Evolutionary conservation across 2,888 invertebrate species (phyloP), one percentile per base, ranked within the genome.

Genomic region (Brachypterus glaber): DNA sequence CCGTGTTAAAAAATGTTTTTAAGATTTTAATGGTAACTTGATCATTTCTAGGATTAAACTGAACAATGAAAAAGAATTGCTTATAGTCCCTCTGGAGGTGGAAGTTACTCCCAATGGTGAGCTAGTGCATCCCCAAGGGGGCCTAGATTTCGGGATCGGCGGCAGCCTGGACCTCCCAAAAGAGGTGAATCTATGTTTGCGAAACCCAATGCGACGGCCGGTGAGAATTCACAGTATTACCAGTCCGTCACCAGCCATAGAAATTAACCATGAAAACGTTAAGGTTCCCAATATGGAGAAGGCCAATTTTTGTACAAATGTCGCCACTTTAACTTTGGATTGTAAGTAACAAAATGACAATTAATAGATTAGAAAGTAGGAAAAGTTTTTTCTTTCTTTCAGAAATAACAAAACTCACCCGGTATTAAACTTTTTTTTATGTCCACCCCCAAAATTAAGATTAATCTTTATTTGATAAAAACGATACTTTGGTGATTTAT

Each of bases 41-140:
- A n/a, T n/a, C n/a, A n/a, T 41, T 55, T 59, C 21, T 49, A 76
- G 83, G 56, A 81, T 85, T 55, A 79, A 77, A 67, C 74, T 83
- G 44, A 80, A 78, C 57, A 72, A 72, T 53, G 76, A 73, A 46
- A 70, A 71, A 45, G 77, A 81, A 58, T 69, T 79, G 47, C 71
- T 90, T 47, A 78, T 90, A 45, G 75, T 90, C 46, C 88, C 89
- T 17, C 74, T 90, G 31, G 89, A 89, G 68, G 79, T 90, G 37
- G 85, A 88, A 69, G 85, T 89, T 38, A 64, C 66, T 44, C 64
- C 77, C 15, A 67, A 70, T 38, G 73, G 81, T 46, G 84, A 87
- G 33, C 70, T 89, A 40, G 88, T 84, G 66, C 77, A 83, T 50
- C 77, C 83, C n/a, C 78, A 79, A 56, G 76, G 76, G 37, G 64